Conservation (phyloP, 2,797 vertebrate species). For the Caiman crocodilus region DNA sequence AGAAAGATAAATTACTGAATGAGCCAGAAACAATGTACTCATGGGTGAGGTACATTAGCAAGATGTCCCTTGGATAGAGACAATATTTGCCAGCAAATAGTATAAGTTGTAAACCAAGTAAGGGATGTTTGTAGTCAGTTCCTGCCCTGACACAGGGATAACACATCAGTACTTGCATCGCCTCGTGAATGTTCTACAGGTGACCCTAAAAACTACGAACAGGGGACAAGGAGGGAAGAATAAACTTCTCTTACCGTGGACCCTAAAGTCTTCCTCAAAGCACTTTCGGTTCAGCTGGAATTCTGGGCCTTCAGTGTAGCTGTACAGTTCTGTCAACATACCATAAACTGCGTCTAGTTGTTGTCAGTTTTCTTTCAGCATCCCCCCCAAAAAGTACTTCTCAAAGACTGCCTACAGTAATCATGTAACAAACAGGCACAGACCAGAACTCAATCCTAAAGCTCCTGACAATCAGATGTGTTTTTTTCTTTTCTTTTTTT, state of each 20-base stretch:
- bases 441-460: neutral
- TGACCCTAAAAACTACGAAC: neutral
- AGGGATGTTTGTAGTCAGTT: neutral
- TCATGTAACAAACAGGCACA: neutral
- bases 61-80: neutral
- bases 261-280: slow-evolving; percentile 95
- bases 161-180: too few relatives aligned
- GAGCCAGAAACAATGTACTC: neutral
- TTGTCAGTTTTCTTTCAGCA: neutral
- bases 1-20: too few relatives aligned
- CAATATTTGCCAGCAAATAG: neutral
- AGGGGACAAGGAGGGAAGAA: rapidly evolving
- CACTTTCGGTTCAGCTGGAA: slow-evolving; percentile 95
- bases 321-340: slow-evolving; percentile 91
- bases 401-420: neutral
- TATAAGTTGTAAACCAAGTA: neutral
- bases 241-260: slow-evolving; percentile 85
- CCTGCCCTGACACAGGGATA: neutral
- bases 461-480: too few relatives aligned
- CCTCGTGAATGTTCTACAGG: neutral
- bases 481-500: neutral
- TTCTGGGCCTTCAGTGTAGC: slow-evolving; percentile 97
- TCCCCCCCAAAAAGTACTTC: neutral
- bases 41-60: neutral
- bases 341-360: neutral